Percentiles rank a stretch among this genome's conserved stretches.
Evolutionary conservation across 2,888 invertebrate species (phyloP).

Genomic region (Scelioninae gen. 2): DNA sequence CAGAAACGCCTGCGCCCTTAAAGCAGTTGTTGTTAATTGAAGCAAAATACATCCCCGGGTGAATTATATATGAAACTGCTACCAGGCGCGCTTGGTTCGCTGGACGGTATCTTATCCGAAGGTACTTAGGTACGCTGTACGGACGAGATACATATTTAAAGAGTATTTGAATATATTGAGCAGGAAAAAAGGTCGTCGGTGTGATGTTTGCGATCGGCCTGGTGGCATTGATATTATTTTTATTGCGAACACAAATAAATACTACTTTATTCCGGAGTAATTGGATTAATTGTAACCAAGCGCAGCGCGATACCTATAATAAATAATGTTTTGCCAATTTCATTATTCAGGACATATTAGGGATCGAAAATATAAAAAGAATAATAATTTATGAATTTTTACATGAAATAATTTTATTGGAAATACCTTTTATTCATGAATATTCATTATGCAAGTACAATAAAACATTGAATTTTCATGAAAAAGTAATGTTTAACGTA

Average conservation of each 20-base stretch:
- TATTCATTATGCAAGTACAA: too few relatives aligned
- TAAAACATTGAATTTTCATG: too few relatives aligned
- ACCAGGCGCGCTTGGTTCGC: conserved; percentile 37
- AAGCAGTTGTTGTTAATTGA: conserved; percentile 49
- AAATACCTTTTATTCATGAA: too few relatives aligned
- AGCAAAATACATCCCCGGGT: conserved; percentile 41
- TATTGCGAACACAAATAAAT: conserved; percentile 28
- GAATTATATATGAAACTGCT: conserved; percentile 50
- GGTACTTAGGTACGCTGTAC: conserved; percentile 31
- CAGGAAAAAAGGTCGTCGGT: conserved; percentile 40
- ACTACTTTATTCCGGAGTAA: conserved; percentile 19
- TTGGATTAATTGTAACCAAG: conserved; percentile 20
- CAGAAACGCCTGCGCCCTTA: conserved; percentile 37
- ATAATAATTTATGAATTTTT: too few relatives aligned
- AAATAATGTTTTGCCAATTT: too few relatives aligned
- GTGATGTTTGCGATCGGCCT: conserved; percentile 25
- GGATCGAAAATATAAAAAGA: too few relatives aligned
- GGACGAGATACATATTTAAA: conserved; percentile 47
- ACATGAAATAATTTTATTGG: too few relatives aligned
- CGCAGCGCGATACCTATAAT: too few relatives aligned
- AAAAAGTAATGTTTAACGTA: too few relatives aligned
- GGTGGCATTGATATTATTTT: conserved; percentile 35
- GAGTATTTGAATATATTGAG: conserved; percentile 43
- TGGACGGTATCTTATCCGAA: conserved; percentile 34
- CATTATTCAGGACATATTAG: too few relatives aligned